phyloP scores from a whole-genome alignment of 2,797 vertebrate genomes.

The Sciurus carolinensis region DNA sequence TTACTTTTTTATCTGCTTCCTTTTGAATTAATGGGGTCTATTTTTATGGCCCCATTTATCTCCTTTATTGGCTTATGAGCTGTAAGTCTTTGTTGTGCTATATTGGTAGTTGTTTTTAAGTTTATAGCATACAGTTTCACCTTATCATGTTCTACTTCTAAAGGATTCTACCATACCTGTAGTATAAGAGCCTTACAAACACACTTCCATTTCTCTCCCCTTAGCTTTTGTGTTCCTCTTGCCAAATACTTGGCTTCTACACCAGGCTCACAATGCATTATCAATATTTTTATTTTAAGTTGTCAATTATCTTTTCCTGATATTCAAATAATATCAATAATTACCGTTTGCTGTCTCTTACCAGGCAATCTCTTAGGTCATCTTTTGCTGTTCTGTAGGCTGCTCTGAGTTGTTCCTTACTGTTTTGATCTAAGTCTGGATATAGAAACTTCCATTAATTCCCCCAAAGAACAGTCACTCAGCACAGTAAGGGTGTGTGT shows the following conservation, averaged over 20 bases:
- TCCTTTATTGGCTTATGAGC: constrained; percentile 52
- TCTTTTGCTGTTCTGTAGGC: neutral
- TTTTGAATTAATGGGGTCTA: constrained; percentile 23
- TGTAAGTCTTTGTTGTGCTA: constrained; percentile 2
- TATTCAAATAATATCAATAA: constrained; percentile 33
- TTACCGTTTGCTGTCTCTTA: constrained; percentile 1
- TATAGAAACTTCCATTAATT: neutral
- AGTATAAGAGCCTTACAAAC: neutral
- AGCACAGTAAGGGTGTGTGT: neutral
- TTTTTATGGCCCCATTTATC: constrained; percentile 58
- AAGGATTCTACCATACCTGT: neutral
- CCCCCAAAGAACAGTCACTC: neutral
- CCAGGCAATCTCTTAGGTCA: neutral
- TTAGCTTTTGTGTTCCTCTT: neutral
- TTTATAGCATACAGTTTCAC: neutral
- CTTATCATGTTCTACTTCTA: neutral
- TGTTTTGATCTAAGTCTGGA: neutral
- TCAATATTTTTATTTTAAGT: constrained; percentile 46
- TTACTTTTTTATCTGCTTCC: constrained; percentile 3
- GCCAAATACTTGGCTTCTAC: neutral
- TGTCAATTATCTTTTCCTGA: neutral
- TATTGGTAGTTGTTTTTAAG: neutral
- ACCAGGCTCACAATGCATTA: neutral
- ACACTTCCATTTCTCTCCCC: neutral
- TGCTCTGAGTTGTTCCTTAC: neutral